Percentiles rank a stretch among this genome's conserved stretches.
phyloP scores from a whole-genome alignment of 2,797 vertebrate species.

The Streptopelia turtur region DNA sequence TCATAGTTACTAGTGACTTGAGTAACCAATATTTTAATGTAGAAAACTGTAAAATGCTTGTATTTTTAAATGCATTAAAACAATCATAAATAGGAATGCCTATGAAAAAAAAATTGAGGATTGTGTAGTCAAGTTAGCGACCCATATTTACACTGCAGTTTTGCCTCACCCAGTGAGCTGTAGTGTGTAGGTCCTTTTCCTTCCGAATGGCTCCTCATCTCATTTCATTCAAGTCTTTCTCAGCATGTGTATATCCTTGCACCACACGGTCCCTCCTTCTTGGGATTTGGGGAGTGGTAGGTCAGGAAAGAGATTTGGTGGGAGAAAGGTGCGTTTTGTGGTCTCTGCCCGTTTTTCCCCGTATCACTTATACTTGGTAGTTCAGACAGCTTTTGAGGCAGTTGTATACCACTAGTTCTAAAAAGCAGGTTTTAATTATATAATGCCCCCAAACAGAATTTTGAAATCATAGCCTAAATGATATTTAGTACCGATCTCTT shows the following conservation, averaged over 20 bases:
- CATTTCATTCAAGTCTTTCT: not conserved
- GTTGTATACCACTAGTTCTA: not conserved
- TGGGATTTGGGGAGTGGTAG: not conserved
- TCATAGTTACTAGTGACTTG: not conserved
- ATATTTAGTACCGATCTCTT: not conserved
- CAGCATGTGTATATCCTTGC: not conserved
- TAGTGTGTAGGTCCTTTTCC: not conserved
- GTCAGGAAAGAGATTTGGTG: not conserved
- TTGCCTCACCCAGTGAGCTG: not conserved
- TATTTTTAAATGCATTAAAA: conserved; percentile 62
- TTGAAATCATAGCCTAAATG: not conserved
- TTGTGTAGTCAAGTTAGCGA: not conserved
- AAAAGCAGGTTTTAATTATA: not conserved
- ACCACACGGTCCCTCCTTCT: not conserved
- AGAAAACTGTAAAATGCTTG: conserved; percentile 39
- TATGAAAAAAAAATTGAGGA: not conserved
- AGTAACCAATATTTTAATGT: conserved; percentile 39
- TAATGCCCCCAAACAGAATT: not conserved
- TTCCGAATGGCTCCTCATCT: not conserved
- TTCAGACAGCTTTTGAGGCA: not conserved
- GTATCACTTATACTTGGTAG: not conserved
- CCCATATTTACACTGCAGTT: not conserved
- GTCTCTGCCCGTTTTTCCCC: not conserved
- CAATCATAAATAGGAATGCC: conserved; percentile 65
- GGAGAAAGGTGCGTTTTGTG: not conserved